Conservation (phyloP, 2,113 vertebrate genomes). For the Platanista minor region DNA sequence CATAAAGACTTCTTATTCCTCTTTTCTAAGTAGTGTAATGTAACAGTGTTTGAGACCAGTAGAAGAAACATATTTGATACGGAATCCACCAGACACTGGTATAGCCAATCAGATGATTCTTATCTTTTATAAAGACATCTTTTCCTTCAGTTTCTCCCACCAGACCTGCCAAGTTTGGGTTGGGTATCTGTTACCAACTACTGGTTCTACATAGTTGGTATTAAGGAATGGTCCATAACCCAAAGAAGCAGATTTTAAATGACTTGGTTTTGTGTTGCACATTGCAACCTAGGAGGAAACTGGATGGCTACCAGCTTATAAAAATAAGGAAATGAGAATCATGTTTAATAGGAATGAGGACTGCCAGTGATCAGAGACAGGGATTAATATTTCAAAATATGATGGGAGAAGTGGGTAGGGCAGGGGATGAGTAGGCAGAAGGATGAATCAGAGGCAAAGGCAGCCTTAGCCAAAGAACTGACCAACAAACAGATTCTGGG, state of each 20-base stretch:
- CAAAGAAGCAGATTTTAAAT: conserved; percentile 12
- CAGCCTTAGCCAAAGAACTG: background rate
- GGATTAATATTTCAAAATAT: conserved; percentile 52
- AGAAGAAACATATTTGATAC: background rate
- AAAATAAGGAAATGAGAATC: conserved; percentile 66
- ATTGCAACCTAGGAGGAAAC: conserved; percentile 21
- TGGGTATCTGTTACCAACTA: background rate
- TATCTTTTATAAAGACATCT: conserved; percentile 6
- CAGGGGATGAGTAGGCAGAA: background rate
- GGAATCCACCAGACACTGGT: background rate
- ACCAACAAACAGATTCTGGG: background rate
- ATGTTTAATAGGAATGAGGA: conserved; percentile 20
- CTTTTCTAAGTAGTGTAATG: background rate
- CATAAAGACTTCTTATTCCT: background rate
- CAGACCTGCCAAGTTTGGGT: background rate
- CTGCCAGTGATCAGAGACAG: conserved; percentile 25
- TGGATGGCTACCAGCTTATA: conserved; percentile 49
- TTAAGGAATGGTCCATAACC: conserved; percentile 12
- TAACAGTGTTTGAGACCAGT: background rate
- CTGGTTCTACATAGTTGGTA: conserved; percentile 20
- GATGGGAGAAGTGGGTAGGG: background rate
- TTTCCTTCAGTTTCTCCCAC: conserved; percentile 28
- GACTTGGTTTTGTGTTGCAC: conserved; percentile 30
- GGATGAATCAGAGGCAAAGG: conserved; percentile 39
- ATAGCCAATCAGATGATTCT: background rate